phyloP scores from a whole-genome alignment of 2,113 vertebrate species.

The Illadopsis cleaveri region DNA sequence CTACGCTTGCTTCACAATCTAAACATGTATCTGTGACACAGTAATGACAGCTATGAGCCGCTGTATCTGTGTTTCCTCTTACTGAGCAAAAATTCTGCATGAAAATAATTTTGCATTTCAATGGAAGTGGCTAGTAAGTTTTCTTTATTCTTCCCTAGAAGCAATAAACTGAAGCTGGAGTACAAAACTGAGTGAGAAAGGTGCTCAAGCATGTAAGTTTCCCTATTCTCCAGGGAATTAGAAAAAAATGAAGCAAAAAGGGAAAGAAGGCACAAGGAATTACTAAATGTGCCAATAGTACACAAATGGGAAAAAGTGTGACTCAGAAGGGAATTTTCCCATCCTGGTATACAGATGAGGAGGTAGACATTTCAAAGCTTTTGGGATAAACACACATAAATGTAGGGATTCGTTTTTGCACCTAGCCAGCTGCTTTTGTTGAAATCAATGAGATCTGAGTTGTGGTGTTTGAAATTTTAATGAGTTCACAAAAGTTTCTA shows the following conservation, averaged over 20 bases:
- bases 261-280: neutral
- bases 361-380: neutral
- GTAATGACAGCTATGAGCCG: neutral
- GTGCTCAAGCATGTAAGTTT: neutral
- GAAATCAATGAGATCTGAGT: neutral
- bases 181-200: neutral
- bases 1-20: neutral
- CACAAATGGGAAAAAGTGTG: neutral
- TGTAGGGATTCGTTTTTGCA: neutral
- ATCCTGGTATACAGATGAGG: neutral
- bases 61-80: neutral
- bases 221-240: neutral
- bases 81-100: neutral
- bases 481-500: neutral
- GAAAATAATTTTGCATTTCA: neutral
- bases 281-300: neutral
- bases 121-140: neutral
- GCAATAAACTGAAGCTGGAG: neutral
- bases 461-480: neutral
- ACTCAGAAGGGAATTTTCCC: neutral
- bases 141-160: neutral
- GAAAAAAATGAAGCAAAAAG: neutral
- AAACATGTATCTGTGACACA: neutral
- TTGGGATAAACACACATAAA: neutral
- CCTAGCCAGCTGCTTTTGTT: neutral